phyloP scores from a whole-genome alignment of 2,113 vertebrate genomes.

The Monopterus albus region DNA sequence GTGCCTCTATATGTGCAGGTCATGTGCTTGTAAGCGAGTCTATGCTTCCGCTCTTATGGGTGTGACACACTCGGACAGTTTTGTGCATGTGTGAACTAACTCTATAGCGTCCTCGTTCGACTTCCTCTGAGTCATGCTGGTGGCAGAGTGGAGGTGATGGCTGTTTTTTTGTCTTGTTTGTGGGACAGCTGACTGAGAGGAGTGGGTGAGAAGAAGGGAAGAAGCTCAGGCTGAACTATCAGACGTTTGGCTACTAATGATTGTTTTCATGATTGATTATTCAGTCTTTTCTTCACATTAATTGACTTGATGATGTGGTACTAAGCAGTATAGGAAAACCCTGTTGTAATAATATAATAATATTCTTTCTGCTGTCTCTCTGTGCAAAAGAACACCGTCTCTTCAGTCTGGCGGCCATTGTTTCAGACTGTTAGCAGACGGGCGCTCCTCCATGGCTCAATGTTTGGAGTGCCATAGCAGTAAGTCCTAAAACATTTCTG shows the following conservation, averaged over 20 bases:
- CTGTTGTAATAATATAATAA: too few species aligned
- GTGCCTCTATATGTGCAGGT: constrained; percentile 35
- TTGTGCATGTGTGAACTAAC: constrained; percentile 33
- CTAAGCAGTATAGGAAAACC: too few species aligned
- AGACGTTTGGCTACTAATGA: constrained; percentile 11
- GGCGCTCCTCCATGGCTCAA: too few species aligned
- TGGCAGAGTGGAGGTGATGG: constrained; percentile 41
- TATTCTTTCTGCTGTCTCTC: too few species aligned
- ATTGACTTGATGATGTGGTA: too few species aligned
- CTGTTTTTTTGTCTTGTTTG: constrained; percentile 32
- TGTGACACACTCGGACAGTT: constrained; percentile 36
- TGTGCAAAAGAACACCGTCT: too few species aligned
- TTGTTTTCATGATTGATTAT: constrained; percentile 27
- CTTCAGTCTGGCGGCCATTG: too few species aligned
- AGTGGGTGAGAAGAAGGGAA: constrained; percentile 51
- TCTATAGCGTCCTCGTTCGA: constrained; percentile 29
- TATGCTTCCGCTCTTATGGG: constrained; percentile 29
- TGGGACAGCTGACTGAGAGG: constrained; percentile 64
- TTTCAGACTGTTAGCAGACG: too few species aligned
- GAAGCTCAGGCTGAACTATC: constrained; percentile 45
- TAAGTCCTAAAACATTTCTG: too few species aligned
- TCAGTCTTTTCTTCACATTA: not conserved
- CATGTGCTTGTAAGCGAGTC: not conserved
- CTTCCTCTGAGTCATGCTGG: constrained; percentile 60
- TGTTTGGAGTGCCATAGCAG: too few species aligned